Evolutionary conservation across 1,140 invertebrate species (phyloP), one percentile per base, ranked within the genome.

Genomic region (Halesus radiatus): DNA sequence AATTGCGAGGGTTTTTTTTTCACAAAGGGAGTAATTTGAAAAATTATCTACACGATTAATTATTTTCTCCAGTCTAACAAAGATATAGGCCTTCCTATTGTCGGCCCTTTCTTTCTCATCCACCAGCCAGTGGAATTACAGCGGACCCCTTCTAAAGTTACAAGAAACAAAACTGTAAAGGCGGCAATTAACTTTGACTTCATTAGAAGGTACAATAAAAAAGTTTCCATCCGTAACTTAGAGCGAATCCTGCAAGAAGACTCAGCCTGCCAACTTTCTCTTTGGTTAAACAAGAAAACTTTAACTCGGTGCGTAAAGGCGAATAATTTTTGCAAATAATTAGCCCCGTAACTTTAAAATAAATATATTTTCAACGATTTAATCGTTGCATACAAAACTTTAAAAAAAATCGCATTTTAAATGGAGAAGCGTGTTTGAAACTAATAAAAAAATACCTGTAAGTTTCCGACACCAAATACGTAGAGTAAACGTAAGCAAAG

Each of bases 151-250:
- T 66, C 68, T 45, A 68, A 77, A 81, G 75, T 78, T 37, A 80
- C 75, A 62, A 50, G 70, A 58, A 83, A 76, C 76, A 73, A 78
- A 83, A 83, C 76, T 81, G 82, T 79, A 79, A 81, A 81, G 79
- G 73, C 77, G 79, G 79, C 82, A 83, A 83, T 83, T 83, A 83
- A 83, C 79, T 83, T 76, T 79, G 80, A 79, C 82, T 81, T 83
- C 80, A 83, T 83, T 83, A 83, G 80, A 77, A 81, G 82, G 76
- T 81, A 83, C 79, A 81, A 83, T 83, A 81, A 83, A 83, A 29
- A 83, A 83, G 20, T 78, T 83, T 80, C 37, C 29, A 68, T 26
- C 78, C 56, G 79, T 77, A 82, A 80, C 78, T 80, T 54, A 53
- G 76, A 80, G 81, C 20, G 78, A 82, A 82, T 82, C 81, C 81